Evolutionary conservation across 1,140 invertebrate genomes (phyloP), one percentile per base, ranked within the genome.

Genomic region (Trichonephila clavata): DNA sequence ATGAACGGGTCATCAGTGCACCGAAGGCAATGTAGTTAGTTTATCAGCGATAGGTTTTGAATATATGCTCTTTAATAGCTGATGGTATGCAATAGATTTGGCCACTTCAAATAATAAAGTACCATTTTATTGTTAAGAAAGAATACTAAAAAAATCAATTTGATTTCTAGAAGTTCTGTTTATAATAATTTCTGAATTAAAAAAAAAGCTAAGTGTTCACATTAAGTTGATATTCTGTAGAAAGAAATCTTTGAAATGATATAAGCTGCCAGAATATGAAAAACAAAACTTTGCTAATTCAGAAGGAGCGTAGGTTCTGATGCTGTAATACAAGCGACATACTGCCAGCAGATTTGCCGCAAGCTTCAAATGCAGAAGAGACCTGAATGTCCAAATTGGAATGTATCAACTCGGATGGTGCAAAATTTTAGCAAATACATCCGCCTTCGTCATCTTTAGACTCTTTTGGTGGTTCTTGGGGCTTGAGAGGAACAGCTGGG

Each of bases 401-500:
- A 90, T 71, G 87, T 77, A 59, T 43, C 27, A 60, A 57, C 21
- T 20, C 14, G 10, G 50, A 61, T 50, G 24, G 32, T 27, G 43
- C 20, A n/a, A 10, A 27, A 8, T 59, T 24, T 93, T 95, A 95
- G 94, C 95, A 95, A 89, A 95, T 95, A 90, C 95, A 95, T 27
- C 95, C 94, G 24, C 95, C 95, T 93, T 95, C 95, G 83, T 95
- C 95, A 88, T 95, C 95, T 61, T 94, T 94, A 68, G 94, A 92
- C 87, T 95, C 94, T 92, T 95, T 95, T 68, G 94, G 95, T 0
- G 95, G 95, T 59, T 95, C 95, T 86, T 95, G 95, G 21, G 95
- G 94, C 71, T 95, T 95, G 89, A 95, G 90, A 80, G 95, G 95
- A 81, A 95, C 94, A 86, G 95, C 95, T 95, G 61, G 50, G 77